Evolutionary conservation across 2,797 vertebrate genomes (phyloP), one percentile per base, ranked within the genome.

Genomic region (Enteromius fasciolatus): DNA sequence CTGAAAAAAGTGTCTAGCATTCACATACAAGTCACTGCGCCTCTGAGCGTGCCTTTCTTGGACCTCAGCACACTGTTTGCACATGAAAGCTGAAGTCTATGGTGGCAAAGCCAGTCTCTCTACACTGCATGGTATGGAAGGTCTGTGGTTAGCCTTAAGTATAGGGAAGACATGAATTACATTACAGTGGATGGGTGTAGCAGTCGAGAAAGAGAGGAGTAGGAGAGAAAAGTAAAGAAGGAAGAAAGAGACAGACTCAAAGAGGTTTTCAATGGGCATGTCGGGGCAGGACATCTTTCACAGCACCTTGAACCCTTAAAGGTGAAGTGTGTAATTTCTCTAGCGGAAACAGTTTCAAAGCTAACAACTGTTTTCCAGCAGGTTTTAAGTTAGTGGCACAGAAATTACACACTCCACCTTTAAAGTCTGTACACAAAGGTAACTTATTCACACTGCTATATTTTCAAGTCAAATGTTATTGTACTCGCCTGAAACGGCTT

Each of bases 141-240:
- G 68, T 52, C 59, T 87, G 87, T 86, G 87, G 84, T 86, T 84
- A 75, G 78, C 50, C 67, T 73, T 84, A 86, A 87, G 84, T 87
- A 86, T 78, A 87, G 87, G 82, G 84, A 78, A 68, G 81, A 80
- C 59, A 23, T 82, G 80, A 59, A 82, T 31, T 70, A 72, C 54
- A 85, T 81, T 83, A 57, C 78, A 76, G 80, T 64, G 78, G 75
- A 87, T 81, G 86, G 84, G 81, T 85, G 84, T 82, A 86, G 76
- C 72, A 82, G 72, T 52, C 44, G 57, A 52, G 64, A 80, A 63
- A 50, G 36, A 80, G 63, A 76, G 15, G 23, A 74, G 50, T 57
- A 44, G 52, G 52, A 76, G 17, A 66, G 8, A 70, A 64, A 74
- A 61, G 57, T 41, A 54, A 70, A 61, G 57, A 76, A 46, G 48